These are phyloP conservation scores for Aricia artaxerxes DNA, from an alignment of 2,888 invertebrate genomes.

Conservation along the genomic window DNA sequence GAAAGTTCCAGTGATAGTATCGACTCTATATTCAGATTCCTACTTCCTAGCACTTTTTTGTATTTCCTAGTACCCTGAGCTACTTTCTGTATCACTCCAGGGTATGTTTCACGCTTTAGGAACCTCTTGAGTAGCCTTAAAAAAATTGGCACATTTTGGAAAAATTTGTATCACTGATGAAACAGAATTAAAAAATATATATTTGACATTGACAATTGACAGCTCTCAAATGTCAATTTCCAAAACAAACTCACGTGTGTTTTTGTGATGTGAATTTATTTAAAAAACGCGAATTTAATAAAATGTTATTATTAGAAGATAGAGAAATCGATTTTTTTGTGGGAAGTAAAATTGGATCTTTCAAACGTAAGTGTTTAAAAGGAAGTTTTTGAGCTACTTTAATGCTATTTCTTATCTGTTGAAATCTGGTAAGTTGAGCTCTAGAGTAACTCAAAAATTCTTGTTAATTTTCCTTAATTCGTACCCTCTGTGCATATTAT, in stretches of 20 bases:
- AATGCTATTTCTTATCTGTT: not conserved
- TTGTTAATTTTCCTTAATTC: not conserved
- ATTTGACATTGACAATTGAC: not conserved
- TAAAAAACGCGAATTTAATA: conserved; percentile 31
- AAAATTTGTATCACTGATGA: too few species aligned
- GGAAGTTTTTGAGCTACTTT: not conserved
- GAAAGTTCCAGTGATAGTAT: too few species aligned
- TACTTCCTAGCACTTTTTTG: too few species aligned
- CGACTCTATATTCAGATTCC: too few species aligned
- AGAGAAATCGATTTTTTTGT: conserved; percentile 76
- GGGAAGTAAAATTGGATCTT: conserved; percentile 76
- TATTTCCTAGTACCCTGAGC: too few species aligned
- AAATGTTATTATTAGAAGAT: conserved; percentile 57
- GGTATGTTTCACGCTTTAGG: too few species aligned
- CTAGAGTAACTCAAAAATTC: not conserved
- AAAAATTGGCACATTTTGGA: too few species aligned
- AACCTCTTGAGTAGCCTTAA: too few species aligned
- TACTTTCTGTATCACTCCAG: too few species aligned
- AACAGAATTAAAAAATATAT: not conserved
- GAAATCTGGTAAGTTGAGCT: not conserved
- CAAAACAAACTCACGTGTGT: conserved; percentile 38
- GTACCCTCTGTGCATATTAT: not conserved
- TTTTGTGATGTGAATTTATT: conserved; percentile 6
- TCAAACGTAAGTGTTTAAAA: conserved; percentile 72
- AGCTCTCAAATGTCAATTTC: conserved; percentile 14